A percentile compares a stretch with the other conserved stretches of the same genome.
phyloP scores from a whole-genome alignment of 2,888 invertebrate species.

The Lepeophtheirus nordmannii region DNA sequence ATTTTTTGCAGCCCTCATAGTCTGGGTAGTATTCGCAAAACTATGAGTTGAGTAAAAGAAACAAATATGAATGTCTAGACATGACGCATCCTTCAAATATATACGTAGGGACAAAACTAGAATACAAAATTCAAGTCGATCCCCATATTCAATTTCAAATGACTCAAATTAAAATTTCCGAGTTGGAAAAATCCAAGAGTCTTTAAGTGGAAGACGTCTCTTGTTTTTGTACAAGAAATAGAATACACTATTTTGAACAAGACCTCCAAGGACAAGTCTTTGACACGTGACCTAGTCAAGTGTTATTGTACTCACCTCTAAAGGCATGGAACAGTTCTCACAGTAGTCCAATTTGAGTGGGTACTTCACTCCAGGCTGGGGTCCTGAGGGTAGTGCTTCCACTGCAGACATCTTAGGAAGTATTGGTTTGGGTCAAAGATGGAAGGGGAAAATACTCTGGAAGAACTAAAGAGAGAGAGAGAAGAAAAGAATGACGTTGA shows the following conservation, averaged over 20 bases:
- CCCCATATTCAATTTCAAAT: neutral
- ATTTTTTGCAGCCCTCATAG: constrained; percentile 89
- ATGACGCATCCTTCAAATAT: too few species aligned
- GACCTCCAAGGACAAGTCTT: too few species aligned
- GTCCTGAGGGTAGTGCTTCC: constrained; percentile 32
- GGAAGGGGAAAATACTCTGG: too few species aligned
- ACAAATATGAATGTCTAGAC: too few species aligned
- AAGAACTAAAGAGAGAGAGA: too few species aligned
- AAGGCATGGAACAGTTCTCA: constrained; percentile 85
- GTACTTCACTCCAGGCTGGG: constrained; percentile 57
- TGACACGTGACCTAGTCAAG: too few species aligned
- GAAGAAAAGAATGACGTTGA: too few species aligned
- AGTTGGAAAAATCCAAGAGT: too few species aligned
- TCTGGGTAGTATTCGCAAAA: constrained; percentile 97
- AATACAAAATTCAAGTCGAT: constrained; percentile 13
- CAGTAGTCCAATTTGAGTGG: constrained; percentile 73
- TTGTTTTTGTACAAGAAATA: too few species aligned
- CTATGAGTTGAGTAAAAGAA: constrained; percentile 38
- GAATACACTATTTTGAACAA: too few species aligned
- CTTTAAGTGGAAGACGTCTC: too few species aligned
- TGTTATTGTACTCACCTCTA: constrained; percentile 47
- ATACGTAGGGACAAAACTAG: constrained; percentile 18
- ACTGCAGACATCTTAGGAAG: neutral
- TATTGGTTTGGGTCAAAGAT: too few species aligned
- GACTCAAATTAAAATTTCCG: neutral